These are phyloP conservation scores for Dryocosmus kuriphilus DNA, from an alignment of 2,888 invertebrate genomes.

Conservation along the genomic window DNA sequence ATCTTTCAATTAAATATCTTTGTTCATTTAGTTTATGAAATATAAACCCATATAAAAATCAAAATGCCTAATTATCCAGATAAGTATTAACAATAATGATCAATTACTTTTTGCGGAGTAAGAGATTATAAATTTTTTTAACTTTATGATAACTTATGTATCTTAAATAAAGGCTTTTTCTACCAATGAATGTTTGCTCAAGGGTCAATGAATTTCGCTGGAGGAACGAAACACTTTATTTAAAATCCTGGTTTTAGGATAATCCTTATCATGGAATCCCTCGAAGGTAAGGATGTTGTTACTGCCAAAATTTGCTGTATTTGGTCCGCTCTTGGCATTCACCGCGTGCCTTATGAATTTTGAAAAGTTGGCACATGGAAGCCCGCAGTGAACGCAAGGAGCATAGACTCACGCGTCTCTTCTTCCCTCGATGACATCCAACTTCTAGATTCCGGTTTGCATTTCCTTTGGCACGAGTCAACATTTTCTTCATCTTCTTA, in stretches of 20 bases:
- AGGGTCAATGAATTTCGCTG: neutral
- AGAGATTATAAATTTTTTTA: no score
- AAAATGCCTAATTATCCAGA: no score
- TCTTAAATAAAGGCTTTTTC: no score
- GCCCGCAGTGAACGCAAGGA: slow-evolving; percentile 98
- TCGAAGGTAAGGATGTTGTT: slow-evolving; percentile 24
- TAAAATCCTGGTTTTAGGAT: neutral
- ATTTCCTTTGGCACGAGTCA: slow-evolving; percentile 30
- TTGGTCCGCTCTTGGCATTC: slow-evolving; percentile 98
- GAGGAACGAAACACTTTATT: neutral
- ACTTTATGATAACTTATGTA: no score
- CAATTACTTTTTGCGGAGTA: no score
- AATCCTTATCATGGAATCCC: slow-evolving; percentile 24
- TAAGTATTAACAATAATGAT: no score
- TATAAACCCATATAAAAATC: no score
- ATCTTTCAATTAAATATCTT: no score
- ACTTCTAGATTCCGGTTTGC: slow-evolving; percentile 43
- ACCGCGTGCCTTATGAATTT: slow-evolving; percentile 99
- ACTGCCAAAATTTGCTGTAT: slow-evolving; percentile 73
- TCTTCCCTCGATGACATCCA: slow-evolving; percentile 45
- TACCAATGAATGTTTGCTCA: no score
- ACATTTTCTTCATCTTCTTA: slow-evolving; percentile 18
- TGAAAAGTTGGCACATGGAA: slow-evolving; percentile 88
- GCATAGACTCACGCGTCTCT: slow-evolving; percentile 76
- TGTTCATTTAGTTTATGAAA: no score